Evolutionary conservation across 2,797 vertebrate genomes (phyloP).

Genomic region (Zenarchopterus dispar): DNA sequence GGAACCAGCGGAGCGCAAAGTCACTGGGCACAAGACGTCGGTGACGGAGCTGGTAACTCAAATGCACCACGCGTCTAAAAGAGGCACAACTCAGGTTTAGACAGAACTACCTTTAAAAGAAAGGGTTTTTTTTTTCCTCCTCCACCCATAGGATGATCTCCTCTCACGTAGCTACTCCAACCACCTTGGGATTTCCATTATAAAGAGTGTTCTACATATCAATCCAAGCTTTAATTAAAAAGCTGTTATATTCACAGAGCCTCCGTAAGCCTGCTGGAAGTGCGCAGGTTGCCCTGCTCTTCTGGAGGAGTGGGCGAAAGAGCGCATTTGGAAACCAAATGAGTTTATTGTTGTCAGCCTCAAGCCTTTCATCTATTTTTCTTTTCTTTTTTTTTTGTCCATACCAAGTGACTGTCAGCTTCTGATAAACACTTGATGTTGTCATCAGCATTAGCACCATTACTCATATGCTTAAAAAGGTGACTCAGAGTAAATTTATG

Average conservation of each 20-base stretch:
- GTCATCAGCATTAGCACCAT: slow-evolving; percentile 70
- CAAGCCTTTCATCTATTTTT: slow-evolving; percentile 79
- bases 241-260: slow-evolving; percentile 83
- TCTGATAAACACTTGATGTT: slow-evolving; percentile 80
- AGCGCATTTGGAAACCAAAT: slow-evolving; percentile 84
- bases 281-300: slow-evolving; percentile 63
- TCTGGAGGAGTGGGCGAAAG: slow-evolving; percentile 71
- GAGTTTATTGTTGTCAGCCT: slow-evolving; percentile 73
- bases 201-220: slow-evolving; percentile 87
- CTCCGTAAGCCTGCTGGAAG: slow-evolving; percentile 70
- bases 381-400: slow-evolving; percentile 48
- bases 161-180: slow-evolving; percentile 35
- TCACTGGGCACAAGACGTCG: slow-evolving; percentile 38
- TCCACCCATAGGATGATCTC: slow-evolving; percentile 39
- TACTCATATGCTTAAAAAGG: slow-evolving; percentile 75
- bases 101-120: slow-evolving; percentile 33
- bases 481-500: slow-evolving; percentile 52
- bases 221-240: slow-evolving; percentile 87
- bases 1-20: slow-evolving; percentile 35
- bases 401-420: slow-evolving; percentile 77
- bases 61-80: slow-evolving; percentile 28
- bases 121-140: neutral
- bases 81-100: slow-evolving; percentile 12
- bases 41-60: slow-evolving; percentile 42
- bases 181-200: slow-evolving; percentile 81